Base-by-base conservation (phyloP, 2,888 invertebrate genomes). In the Melanargia galathea region DNA sequence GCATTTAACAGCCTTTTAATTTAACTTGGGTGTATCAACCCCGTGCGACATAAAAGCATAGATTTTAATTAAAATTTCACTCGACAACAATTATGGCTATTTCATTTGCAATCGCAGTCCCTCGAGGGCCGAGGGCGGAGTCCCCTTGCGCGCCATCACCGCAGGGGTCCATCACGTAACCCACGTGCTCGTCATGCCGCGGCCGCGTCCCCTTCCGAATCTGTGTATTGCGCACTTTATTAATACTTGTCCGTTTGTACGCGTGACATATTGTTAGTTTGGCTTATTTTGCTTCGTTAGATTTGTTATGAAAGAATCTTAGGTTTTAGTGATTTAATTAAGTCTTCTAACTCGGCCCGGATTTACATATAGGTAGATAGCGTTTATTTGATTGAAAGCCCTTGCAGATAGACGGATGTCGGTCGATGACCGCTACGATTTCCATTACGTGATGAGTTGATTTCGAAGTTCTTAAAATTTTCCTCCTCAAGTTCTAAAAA, bases 151-250 rank as follows among this genome's bases (percentile, higher is more conserved):
- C 73, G 65, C 76, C 73, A 78, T 80, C 77, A 73, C 76, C 78
- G 73, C 76, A 79, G 71, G 80, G 80, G 78, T 73, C 73, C 74
- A 75, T 75, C 79, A 73, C 75, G 76, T 78, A 80, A 79, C n/a
- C 77, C 79, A 80, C 76, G 77, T 75, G 77, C 78, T 80, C 78
- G 77, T 81, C 82, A 83, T 81, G 78, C 76, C 68, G 61, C 65
- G 69, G 78, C 76, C 68, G 61, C 65, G 69, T 70, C 75, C 82
- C 81, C 81, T 73, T 81, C 78, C 74, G 81, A 82, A 81, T 78
- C 78, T 75, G 65, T 77, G 65, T 74, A 81, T 82, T 81, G 80
- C 79, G 75, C 78, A 82, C 79, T 86, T 86, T 83, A 48, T 65
- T 65, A 45, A 35, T 54, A 56, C 38, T 40, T 24, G 20, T 52